These are phyloP conservation scores for Phasia obesa DNA, from an alignment of 2,888 invertebrate species.

Conservation along the genomic window DNA sequence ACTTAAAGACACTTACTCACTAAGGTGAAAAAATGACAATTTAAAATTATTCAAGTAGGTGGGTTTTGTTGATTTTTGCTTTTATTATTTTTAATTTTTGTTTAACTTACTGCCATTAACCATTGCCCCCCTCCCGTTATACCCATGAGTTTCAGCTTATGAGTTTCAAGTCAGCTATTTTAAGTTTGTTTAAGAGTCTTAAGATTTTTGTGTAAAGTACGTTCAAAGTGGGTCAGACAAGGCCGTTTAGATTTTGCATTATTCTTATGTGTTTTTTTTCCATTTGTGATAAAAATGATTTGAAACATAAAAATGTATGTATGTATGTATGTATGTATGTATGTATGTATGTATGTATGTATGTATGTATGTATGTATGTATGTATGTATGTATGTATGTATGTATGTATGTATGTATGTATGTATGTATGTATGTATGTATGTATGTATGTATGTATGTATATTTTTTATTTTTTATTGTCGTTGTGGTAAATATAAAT, in stretches of 20 bases:
- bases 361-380: neutral
- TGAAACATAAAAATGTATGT: neutral
- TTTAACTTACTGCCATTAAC: neutral
- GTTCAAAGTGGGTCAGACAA: slow-evolving; percentile 80
- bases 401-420: neutral
- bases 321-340: neutral
- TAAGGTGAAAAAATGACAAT: slow-evolving; percentile 22
- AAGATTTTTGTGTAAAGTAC: slow-evolving; percentile 53
- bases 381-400: neutral
- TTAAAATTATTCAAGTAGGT: slow-evolving; percentile 52
- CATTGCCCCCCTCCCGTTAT: neutral
- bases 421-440: neutral
- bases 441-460: too few relatives aligned
- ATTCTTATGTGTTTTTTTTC: slow-evolving; percentile 22
- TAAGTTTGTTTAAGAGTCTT: slow-evolving; percentile 2
- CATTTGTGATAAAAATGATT: neutral
- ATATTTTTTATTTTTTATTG: too few relatives aligned
- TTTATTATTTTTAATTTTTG: slow-evolving; percentile 19
- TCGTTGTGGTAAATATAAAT: slow-evolving; percentile 26
- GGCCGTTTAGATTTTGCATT: slow-evolving; percentile 75
- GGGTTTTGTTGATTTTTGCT: slow-evolving; percentile 28
- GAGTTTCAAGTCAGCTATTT: slow-evolving; percentile 8
- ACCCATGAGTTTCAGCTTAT: neutral
- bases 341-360: neutral
- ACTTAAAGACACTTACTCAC: slow-evolving; percentile 3